Percentiles rank a stretch among this genome's conserved stretches.
Evolutionary conservation across 2,888 invertebrate species (phyloP).

Genomic region (Seladonia tumulorum): DNA sequence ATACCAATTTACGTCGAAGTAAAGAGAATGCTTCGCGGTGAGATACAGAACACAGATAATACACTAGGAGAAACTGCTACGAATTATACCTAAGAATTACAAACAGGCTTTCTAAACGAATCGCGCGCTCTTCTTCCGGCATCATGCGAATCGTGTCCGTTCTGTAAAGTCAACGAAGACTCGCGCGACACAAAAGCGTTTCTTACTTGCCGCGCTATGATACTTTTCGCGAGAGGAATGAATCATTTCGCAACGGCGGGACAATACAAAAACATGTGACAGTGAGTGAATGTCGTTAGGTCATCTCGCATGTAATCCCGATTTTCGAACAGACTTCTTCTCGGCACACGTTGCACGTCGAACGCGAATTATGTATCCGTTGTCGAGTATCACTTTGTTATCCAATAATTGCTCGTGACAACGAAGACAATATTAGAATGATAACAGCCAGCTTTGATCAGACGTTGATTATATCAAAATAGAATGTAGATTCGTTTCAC

Average conservation of each 20-base stretch:
- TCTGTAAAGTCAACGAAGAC: constrained; percentile 9
- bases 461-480: background rate
- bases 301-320: background rate
- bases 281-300: constrained; percentile 18
- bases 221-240: background rate
- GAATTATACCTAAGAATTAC: constrained; percentile 33
- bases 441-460: constrained; percentile 17
- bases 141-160: constrained; percentile 12
- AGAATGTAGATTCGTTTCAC: background rate
- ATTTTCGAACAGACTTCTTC: background rate
- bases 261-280: constrained; percentile 11
- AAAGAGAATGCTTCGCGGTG: constrained; percentile 38
- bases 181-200: constrained; percentile 1
- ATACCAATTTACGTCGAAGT: constrained; percentile 38
- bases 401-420: background rate
- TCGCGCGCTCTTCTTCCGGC: constrained; percentile 8
- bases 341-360: background rate
- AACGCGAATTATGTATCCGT: background rate
- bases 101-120: constrained; percentile 24
- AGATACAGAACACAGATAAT: constrained; percentile 39
- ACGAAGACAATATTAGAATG: background rate
- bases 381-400: background rate
- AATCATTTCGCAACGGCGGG: constrained; percentile 23
- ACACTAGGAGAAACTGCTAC: constrained; percentile 11
- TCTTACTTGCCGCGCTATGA: background rate